Conservation (phyloP, 2,797 vertebrate species). For the Simalia tracyae region DNA sequence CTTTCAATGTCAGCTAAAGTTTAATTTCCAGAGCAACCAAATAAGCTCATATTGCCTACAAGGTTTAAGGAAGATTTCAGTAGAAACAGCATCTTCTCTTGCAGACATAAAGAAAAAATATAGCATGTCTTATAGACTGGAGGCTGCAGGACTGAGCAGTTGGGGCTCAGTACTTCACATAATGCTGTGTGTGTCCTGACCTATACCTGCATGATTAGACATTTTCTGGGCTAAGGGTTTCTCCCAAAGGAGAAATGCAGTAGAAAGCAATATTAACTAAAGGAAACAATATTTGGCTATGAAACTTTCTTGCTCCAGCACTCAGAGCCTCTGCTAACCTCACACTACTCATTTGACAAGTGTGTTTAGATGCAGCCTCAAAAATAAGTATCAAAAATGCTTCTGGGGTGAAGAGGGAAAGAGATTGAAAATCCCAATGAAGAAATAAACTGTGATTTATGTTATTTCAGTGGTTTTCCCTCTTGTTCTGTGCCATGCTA, state of each 20-base stretch:
- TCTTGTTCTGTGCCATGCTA: conserved; percentile 19
- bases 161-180: background rate
- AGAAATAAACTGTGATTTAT: background rate
- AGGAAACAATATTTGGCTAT: conserved; percentile 30
- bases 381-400: conserved; percentile 14
- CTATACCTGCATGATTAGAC: background rate
- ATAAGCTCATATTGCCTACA: background rate
- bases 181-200: background rate
- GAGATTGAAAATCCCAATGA: conserved; percentile 41
- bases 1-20: background rate
- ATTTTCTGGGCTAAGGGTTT: conserved; percentile 31
- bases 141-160: background rate
- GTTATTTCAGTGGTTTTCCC: conserved; percentile 30
- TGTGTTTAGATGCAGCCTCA: background rate
- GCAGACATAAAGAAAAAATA: background rate
- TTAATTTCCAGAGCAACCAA: background rate
- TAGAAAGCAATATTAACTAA: conserved; percentile 22
- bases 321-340: background rate
- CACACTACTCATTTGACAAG: conserved; percentile 1
- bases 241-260: conserved; percentile 16
- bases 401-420: background rate
- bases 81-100: background rate
- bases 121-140: background rate
- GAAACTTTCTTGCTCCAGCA: conserved; percentile 6
- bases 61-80: background rate